phyloP scores from a whole-genome alignment of 2,797 vertebrate species.

The Sebastes melanostomus region DNA sequence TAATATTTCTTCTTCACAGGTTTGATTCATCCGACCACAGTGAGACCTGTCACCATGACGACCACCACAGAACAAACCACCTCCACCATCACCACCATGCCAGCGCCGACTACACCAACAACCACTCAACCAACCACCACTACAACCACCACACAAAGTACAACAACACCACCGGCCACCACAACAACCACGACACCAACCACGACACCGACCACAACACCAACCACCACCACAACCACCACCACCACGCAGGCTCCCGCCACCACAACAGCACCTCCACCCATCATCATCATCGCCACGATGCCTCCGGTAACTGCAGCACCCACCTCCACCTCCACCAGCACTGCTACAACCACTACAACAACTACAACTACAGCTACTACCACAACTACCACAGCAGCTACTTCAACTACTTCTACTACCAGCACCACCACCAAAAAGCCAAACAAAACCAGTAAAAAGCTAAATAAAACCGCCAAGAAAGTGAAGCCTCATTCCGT shows the following conservation, averaged over 20 bases:
- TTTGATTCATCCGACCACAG: constrained; percentile 71
- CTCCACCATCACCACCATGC: constrained; percentile 24
- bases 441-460: constrained; percentile 59
- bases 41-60: constrained; percentile 44
- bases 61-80: constrained; percentile 31
- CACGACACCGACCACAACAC: not conserved
- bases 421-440: not conserved
- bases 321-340: constrained; percentile 2
- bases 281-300: constrained; percentile 25
- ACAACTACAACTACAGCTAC: not conserved
- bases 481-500: constrained; percentile 61
- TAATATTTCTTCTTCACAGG: constrained; percentile 55
- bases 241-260: constrained; percentile 15
- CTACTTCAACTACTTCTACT: not conserved
- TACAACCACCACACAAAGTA: not conserved
- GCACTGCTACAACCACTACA: not conserved
- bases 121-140: constrained; percentile 18
- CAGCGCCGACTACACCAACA: not conserved
- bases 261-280: constrained; percentile 37
- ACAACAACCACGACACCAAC: not conserved
- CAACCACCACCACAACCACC: not conserved
- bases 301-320: not conserved
- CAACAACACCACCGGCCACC: not conserved
- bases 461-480: constrained; percentile 66
- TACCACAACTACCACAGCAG: not conserved